phyloP scores from a whole-genome alignment of 2,797 vertebrate genomes.

The Thunnus albacares region DNA sequence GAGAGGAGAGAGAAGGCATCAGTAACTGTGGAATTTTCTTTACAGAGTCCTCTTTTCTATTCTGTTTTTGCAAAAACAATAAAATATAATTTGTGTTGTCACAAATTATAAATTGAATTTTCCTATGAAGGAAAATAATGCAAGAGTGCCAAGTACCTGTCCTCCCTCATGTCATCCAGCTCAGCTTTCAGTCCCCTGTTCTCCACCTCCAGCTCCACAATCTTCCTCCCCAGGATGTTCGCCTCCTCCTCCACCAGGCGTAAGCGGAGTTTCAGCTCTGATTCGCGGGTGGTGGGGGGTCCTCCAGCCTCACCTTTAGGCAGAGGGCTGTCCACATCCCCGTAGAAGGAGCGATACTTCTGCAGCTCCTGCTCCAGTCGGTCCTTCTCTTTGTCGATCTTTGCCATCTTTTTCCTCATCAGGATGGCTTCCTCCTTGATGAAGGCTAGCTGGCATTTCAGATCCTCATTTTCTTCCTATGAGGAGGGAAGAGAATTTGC shows the following conservation, averaged over 20 bases:
- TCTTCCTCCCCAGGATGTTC: constrained; percentile 97
- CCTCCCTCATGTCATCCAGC: constrained; percentile 95
- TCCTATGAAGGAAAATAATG: not conserved
- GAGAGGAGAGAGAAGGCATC: not conserved
- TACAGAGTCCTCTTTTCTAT: not conserved
- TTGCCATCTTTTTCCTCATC: constrained; percentile 99
- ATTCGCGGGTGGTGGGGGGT: constrained; percentile 96
- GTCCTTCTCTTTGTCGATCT: constrained; percentile 99
- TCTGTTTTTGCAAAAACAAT: not conserved
- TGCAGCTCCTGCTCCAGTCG: constrained; percentile 96
- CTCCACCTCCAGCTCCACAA: constrained; percentile 98
- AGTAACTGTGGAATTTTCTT: not conserved
- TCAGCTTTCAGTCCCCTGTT: constrained; percentile 98
- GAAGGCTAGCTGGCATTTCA: constrained; percentile 97
- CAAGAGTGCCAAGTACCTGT: constrained; percentile 73
- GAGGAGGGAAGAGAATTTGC: constrained; percentile 12
- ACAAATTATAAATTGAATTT: not conserved
- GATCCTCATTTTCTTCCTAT: constrained; percentile 96
- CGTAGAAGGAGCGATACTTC: constrained; percentile 98
- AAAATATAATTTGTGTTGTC: too few species aligned
- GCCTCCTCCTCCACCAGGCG: constrained; percentile 98
- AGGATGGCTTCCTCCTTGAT: constrained; percentile 96
- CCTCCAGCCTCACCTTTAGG: constrained; percentile 98
- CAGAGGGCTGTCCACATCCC: constrained; percentile 97
- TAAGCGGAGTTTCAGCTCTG: constrained; percentile 95